A percentile compares a stretch with the other conserved stretches of the same genome.
Conservation (phyloP, 2,888 invertebrate species). For the Tinea semifulvella region DNA sequence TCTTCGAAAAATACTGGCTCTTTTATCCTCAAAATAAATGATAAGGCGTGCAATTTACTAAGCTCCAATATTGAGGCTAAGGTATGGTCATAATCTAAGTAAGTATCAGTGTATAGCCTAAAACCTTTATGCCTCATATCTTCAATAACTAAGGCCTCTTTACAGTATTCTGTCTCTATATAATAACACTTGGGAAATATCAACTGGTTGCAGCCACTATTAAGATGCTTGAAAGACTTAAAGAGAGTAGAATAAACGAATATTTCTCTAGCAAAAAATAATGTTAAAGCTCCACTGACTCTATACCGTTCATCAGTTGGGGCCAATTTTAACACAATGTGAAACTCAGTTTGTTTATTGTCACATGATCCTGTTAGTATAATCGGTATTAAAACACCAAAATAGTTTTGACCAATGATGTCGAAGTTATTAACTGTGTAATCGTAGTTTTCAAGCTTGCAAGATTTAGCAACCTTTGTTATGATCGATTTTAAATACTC, state of each 20-base stretch:
- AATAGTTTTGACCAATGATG: conserved; percentile 47
- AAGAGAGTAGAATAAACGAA: conserved; percentile 41
- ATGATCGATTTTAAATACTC: conserved; percentile 8
- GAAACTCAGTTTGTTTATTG: conserved; percentile 23
- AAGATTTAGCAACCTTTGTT: background rate
- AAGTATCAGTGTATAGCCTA: conserved; percentile 31
- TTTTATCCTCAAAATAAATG: conserved; percentile 35
- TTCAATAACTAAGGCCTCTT: conserved; percentile 43
- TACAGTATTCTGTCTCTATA: conserved; percentile 35
- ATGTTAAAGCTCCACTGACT: conserved; percentile 46
- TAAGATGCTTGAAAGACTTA: conserved; percentile 31
- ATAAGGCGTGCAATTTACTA: conserved; percentile 46
- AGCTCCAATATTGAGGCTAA: conserved; percentile 34
- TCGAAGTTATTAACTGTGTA: conserved; percentile 1
- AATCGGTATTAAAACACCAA: conserved; percentile 45
- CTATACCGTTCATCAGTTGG: conserved; percentile 47
- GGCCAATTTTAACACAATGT: conserved; percentile 45
- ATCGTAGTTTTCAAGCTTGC: background rate
- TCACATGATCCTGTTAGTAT: conserved; percentile 28
- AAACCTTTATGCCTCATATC: conserved; percentile 41
- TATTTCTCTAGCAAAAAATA: conserved; percentile 45
- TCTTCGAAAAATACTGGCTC: conserved; percentile 29
- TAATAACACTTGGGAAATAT: conserved; percentile 38
- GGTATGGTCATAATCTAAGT: conserved; percentile 42
- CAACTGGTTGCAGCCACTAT: conserved; percentile 20